Conservation (phyloP, 2,113 vertebrate species). For the Notechis scutatus region DNA sequence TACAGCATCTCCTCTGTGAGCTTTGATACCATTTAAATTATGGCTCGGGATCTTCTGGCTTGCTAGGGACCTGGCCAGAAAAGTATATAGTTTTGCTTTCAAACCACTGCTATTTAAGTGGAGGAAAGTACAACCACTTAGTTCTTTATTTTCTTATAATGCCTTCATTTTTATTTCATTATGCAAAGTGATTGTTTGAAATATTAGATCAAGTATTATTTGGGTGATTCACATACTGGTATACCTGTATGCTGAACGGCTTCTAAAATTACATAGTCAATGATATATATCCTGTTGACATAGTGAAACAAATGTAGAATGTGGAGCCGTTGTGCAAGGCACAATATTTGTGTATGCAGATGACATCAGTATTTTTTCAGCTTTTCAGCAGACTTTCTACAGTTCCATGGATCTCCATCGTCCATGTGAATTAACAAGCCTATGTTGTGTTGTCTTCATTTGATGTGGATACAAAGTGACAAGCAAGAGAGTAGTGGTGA, state of each 20-base stretch:
- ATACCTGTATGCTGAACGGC: not conserved
- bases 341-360: constrained; percentile 25
- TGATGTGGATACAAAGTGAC: constrained; percentile 42
- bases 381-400: constrained; percentile 58
- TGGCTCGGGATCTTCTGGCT: not conserved
- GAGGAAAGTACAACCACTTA: not conserved
- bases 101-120: not conserved
- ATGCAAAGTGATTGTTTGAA: not conserved
- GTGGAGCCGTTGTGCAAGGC: constrained; percentile 40
- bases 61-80: not conserved
- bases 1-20: not conserved
- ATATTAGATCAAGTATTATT: not conserved
- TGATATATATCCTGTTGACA: constrained; percentile 19
- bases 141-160: not conserved
- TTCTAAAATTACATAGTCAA: constrained; percentile 31
- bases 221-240: not conserved
- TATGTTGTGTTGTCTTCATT: constrained; percentile 48
- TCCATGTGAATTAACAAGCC: constrained; percentile 23
- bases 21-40: not conserved
- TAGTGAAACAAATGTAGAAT: constrained; percentile 39
- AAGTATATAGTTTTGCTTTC: not conserved
- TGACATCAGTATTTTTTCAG: constrained; percentile 38
- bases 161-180: accelerated
- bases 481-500: constrained; percentile 24
- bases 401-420: constrained; percentile 43